A percentile compares a stretch with the other conserved stretches of the same genome.
phyloP scores from a whole-genome alignment of 2,888 invertebrate genomes.

The Clitarchus hookeri region DNA sequence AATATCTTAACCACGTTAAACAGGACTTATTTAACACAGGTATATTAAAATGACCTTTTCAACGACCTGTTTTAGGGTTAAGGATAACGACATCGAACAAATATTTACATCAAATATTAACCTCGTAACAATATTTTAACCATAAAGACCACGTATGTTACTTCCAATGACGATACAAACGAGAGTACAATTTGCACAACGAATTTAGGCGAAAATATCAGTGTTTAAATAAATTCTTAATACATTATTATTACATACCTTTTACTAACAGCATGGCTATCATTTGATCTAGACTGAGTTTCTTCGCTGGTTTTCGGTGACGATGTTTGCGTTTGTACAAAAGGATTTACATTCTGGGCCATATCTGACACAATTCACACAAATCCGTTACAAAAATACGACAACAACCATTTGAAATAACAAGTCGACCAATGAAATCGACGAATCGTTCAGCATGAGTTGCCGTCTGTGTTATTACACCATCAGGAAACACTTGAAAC shows the following conservation, averaged over 20 bases:
- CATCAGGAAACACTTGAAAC: not conserved
- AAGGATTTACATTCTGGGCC: conserved; percentile 89
- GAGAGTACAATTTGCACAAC: no score
- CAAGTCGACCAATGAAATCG: conserved; percentile 15
- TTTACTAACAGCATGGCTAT: conserved; percentile 90
- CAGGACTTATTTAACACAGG: no score
- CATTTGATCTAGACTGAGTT: conserved; percentile 68
- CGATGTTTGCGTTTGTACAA: conserved; percentile 72
- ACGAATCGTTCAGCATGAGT: not conserved
- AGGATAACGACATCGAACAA: no score
- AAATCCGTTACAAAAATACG: conserved; percentile 11
- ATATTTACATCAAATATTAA: no score
- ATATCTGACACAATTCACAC: conserved; percentile 55
- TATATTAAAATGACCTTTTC: no score
- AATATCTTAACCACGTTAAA: no score
- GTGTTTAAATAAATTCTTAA: not conserved
- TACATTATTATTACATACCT: conserved; percentile 62
- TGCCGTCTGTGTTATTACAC: not conserved
- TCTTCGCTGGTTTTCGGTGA: conserved; percentile 80
- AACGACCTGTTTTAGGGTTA: no score
- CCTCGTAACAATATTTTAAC: no score
- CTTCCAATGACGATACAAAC: no score
- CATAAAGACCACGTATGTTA: no score
- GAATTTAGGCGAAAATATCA: no score
- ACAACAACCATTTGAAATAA: conserved; percentile 20